Percentiles rank a stretch among this genome's conserved stretches.
phyloP scores from a whole-genome alignment of 2,797 vertebrate species.

The Phrynocephalus forsythii region DNA sequence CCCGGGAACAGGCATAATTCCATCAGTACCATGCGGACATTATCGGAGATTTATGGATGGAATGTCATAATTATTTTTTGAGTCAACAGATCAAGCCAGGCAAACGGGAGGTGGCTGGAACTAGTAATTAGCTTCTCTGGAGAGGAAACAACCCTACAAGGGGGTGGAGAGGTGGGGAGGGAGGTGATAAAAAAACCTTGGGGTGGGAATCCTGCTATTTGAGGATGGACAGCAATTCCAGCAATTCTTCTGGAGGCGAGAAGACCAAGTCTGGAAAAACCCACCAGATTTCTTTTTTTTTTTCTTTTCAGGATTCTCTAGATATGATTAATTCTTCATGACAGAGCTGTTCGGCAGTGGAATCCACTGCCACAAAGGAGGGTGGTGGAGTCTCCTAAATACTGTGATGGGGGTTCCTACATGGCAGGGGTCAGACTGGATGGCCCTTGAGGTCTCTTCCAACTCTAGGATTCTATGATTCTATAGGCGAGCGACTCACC shows the following conservation, averaged over 20 bases:
- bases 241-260: constrained; percentile 85
- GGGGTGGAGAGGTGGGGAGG: constrained; percentile 79
- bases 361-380: too few species aligned
- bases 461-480: too few species aligned
- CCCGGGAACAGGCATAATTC: constrained; percentile 94
- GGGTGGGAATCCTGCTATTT: constrained; percentile 73
- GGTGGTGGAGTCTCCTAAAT: too few species aligned
- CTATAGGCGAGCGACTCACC: too few species aligned
- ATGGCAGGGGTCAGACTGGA: too few species aligned
- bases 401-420: too few species aligned
- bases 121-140: constrained; percentile 93
- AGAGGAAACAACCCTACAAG: constrained; percentile 78
- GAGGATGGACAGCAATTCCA: constrained; percentile 90
- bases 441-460: too few species aligned
- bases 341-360: too few species aligned
- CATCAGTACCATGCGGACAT: constrained; percentile 88
- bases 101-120: constrained; percentile 87
- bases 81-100: constrained; percentile 87
- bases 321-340: too few species aligned
- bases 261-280: constrained; percentile 73
- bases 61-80: constrained; percentile 93
- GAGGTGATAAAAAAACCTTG: constrained; percentile 66
- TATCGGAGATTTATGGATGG: constrained; percentile 93
- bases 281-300: background rate
- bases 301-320: background rate